A percentile compares a stretch with the other conserved stretches of the same genome.
Evolutionary conservation across 2,888 invertebrate genomes (phyloP).

Genomic region (Gastrophysa polygoni): DNA sequence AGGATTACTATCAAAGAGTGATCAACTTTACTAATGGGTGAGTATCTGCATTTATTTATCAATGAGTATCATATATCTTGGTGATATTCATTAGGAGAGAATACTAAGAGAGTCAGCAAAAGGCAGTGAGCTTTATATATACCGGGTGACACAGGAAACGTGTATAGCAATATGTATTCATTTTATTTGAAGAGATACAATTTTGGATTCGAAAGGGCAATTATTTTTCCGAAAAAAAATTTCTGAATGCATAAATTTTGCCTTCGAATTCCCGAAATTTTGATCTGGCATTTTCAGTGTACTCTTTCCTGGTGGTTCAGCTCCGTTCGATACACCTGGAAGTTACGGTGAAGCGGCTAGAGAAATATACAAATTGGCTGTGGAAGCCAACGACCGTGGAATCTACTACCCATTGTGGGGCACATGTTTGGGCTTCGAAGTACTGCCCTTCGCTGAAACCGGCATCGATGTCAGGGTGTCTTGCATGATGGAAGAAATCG

Average conservation of each 20-base stretch:
- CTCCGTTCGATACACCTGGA: constrained; percentile 69
- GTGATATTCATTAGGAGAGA: too few relatives aligned
- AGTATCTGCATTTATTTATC: too few relatives aligned
- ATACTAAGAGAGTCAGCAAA: too few relatives aligned
- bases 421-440: constrained; percentile 87
- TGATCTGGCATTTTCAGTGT: constrained; percentile 69
- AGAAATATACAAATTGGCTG: constrained; percentile 71
- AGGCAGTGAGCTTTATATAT: too few relatives aligned
- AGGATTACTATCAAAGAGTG: constrained; percentile 66
- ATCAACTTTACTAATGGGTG: constrained; percentile 74
- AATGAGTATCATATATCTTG: too few relatives aligned
- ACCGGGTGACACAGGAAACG: too few relatives aligned
- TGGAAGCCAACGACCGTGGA: constrained; percentile 68
- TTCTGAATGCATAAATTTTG: too few relatives aligned
- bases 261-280: too few relatives aligned
- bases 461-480: constrained; percentile 63
- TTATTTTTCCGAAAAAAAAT: too few relatives aligned
- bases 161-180: too few relatives aligned
- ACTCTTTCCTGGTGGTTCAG: constrained; percentile 81
- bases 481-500: constrained; percentile 66
- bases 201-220: too few relatives aligned
- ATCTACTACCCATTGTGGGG: constrained; percentile 86
- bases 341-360: constrained; percentile 80
- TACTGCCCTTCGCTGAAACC: constrained; percentile 68
- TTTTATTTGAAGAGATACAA: too few relatives aligned